Base-by-base conservation (phyloP, 2,113 vertebrate genomes). In the Notarius quadriscutis region DNA sequence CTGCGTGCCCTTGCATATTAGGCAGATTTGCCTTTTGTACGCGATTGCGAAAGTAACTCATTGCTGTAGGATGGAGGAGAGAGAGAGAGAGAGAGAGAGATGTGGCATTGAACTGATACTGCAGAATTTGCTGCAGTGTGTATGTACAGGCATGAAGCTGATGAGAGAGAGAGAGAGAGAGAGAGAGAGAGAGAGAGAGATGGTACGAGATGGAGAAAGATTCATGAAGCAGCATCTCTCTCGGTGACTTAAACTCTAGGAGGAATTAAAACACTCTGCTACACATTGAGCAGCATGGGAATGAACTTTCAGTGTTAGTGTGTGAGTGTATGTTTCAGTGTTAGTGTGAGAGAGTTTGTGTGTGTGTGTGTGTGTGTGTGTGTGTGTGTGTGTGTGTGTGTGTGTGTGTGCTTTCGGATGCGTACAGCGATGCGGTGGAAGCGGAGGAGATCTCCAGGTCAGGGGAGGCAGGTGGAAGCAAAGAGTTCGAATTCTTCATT, bases 361-460 rank as follows among this genome's bases (percentile, higher is more conserved):
- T 72, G 78, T 84, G 80, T 57, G 51, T 58, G 82, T 69, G 78
- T 77, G 50, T 48, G 84, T 48, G 88, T 72, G 78, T 84, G 80
- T 57, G 51, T 58, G 82, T 69, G 78, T 77, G 50, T 48, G 84
- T 48, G 88, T 72, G 78, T 77, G 50, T 48, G 84, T 48, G 88
- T 72, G 78, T 84, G 80, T 57, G 51, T 58, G 82, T 69, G 78
- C 60, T 69, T 57, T 83, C 34, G 63, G 87, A 81, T 71, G 75
- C 51, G 18, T 67, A 80, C 67, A 60, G 84, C 27, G 80, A 94
- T 93, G 93, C 92, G 93, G 79, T 94, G 93, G 93, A 94, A 88
- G 87, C 90, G 91, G 88, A 94, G 90, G 86, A 92, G 90, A 88
- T 91, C 92, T 53, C 89, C 92, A 4, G 90, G 89, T 34, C 93